Percentiles rank a stretch among this genome's conserved stretches.
phyloP scores from a whole-genome alignment of 2,113 vertebrate species.

The Hydrochoerus hydrochaeris region DNA sequence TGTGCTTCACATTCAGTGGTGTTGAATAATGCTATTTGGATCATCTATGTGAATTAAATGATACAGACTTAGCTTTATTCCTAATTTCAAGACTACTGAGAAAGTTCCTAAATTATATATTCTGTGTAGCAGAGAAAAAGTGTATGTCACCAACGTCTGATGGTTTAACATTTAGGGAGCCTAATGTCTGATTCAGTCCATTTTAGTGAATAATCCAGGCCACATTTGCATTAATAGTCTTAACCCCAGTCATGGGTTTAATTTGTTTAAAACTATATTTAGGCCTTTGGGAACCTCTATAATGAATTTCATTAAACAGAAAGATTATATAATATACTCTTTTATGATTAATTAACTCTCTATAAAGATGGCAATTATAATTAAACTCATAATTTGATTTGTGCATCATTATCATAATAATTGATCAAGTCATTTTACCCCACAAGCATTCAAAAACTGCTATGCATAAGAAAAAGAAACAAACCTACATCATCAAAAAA shows the following conservation, averaged over 20 bases:
- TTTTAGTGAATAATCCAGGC: slow-evolving; percentile 61
- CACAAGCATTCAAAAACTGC: slow-evolving; percentile 68
- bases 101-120: slow-evolving; percentile 63
- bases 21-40: slow-evolving; percentile 30
- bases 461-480: slow-evolving; percentile 46
- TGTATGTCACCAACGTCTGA: slow-evolving; percentile 44
- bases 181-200: slow-evolving; percentile 11
- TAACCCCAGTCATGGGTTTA: slow-evolving; percentile 71
- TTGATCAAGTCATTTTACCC: slow-evolving; percentile 82
- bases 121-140: slow-evolving; percentile 52
- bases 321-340: slow-evolving; percentile 78
- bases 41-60: slow-evolving; percentile 28
- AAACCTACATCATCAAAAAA: slow-evolving; percentile 41
- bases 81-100: slow-evolving; percentile 51
- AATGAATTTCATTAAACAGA: slow-evolving; percentile 84
- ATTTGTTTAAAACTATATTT: slow-evolving; percentile 82
- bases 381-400: slow-evolving; percentile 84
- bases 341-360: slow-evolving; percentile 86
- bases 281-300: slow-evolving; percentile 73
- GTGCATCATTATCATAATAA: slow-evolving; percentile 78
- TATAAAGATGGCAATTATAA: slow-evolving; percentile 86
- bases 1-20: not conserved
- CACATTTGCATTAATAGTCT: slow-evolving; percentile 68
- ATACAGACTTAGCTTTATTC: slow-evolving; percentile 5
- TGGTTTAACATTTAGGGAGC: slow-evolving; percentile 21